phyloP scores from a whole-genome alignment of 2,888 invertebrate species.

The Geotrupes spiniger region DNA sequence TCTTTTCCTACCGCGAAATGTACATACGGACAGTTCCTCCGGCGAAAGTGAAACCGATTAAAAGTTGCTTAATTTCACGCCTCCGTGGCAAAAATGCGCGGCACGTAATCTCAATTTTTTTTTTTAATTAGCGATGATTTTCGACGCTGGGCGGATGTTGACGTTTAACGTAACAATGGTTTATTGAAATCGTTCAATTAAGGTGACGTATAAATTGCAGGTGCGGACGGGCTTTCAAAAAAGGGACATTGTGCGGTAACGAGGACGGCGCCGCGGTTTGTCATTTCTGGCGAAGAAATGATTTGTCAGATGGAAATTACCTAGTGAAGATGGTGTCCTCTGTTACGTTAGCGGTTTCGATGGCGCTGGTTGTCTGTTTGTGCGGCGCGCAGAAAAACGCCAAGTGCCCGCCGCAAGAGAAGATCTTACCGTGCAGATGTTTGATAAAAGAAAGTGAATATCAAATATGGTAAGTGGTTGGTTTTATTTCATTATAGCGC shows the following conservation, averaged over 20 bases:
- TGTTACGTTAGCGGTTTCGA: neutral
- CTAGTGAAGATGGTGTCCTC: conserved; percentile 8
- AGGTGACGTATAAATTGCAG: conserved; percentile 14
- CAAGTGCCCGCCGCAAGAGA: conserved; percentile 70
- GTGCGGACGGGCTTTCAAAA: conserved; percentile 15
- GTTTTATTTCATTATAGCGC: conserved; percentile 8
- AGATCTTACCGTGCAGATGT: conserved; percentile 80
- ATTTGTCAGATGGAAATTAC: conserved; percentile 6
- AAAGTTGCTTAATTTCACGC: conserved; percentile 5
- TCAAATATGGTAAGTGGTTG: conserved; percentile 76
- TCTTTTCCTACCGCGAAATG: too few relatives aligned
- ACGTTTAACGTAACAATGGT: conserved; percentile 13
- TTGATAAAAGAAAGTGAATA: conserved; percentile 72
- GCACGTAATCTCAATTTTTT: too few relatives aligned
- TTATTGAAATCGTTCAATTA: conserved; percentile 12
- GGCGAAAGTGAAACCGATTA: conserved; percentile 3
- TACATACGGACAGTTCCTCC: too few relatives aligned
- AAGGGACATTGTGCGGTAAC: neutral
- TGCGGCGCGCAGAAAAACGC: conserved; percentile 5
- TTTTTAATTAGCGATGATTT: too few relatives aligned
- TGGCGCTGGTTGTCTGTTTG: neutral
- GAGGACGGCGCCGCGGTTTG: neutral
- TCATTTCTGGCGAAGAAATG: conserved; percentile 10
- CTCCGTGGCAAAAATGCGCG: neutral
- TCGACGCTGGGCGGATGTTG: conserved; percentile 10